phyloP scores from a whole-genome alignment of 2,113 vertebrate species.

The Poeciliopsis occidentalis region DNA sequence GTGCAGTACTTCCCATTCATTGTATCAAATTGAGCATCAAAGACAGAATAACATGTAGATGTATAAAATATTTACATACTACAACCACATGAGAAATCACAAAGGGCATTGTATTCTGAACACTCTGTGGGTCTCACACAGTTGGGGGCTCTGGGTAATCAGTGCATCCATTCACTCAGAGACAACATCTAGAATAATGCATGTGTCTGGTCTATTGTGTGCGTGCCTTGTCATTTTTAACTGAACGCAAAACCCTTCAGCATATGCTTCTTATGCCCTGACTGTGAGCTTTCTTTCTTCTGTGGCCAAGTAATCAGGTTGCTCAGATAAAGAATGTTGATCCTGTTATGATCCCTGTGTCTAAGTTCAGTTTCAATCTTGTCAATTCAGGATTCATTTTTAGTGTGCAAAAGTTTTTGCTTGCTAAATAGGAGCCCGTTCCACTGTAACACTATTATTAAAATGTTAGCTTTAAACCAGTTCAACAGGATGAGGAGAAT shows the following conservation, averaged over 20 bases:
- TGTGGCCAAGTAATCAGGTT: not conserved
- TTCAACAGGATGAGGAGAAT: slow-evolving; percentile 61
- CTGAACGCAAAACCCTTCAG: slow-evolving; percentile 11
- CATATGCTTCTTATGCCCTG: not conserved
- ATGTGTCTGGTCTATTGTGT: slow-evolving; percentile 47
- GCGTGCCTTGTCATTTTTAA: slow-evolving; percentile 4
- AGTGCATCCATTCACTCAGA: slow-evolving; percentile 29
- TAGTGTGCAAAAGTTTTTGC: not conserved
- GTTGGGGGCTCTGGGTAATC: slow-evolving; percentile 36
- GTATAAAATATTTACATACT: slow-evolving; percentile 21
- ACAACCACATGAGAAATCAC: slow-evolving; percentile 31
- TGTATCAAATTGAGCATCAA: not conserved
- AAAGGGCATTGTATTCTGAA: slow-evolving; percentile 45
- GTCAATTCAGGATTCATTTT: slow-evolving; percentile 2
- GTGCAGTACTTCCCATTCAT: not conserved
- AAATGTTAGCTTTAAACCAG: slow-evolving; percentile 53
- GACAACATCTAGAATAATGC: slow-evolving; percentile 35
- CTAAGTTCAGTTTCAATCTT: slow-evolving; percentile 8
- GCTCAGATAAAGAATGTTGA: not conserved
- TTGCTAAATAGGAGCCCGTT: slow-evolving; percentile 41
- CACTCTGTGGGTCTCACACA: slow-evolving; percentile 32
- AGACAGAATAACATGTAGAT: slow-evolving; percentile 10
- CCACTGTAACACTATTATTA: slow-evolving; percentile 48
- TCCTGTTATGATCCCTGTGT: not conserved
- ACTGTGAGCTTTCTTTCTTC: not conserved